phyloP scores from a whole-genome alignment of 2,113 vertebrate genomes.

The Callochromis pleurospilus region DNA sequence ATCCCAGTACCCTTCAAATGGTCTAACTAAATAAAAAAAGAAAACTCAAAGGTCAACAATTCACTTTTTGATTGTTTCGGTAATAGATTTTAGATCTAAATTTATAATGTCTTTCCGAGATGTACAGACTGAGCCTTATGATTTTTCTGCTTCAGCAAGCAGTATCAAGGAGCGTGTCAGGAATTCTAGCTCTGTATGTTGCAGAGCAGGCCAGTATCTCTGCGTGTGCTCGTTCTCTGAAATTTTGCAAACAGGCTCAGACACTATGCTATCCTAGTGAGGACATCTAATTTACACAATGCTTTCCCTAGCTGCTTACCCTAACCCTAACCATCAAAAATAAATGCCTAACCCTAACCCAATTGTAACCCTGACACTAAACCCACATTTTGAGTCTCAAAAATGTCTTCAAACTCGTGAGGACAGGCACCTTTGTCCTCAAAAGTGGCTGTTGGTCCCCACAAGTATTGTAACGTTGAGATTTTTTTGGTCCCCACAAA shows the following conservation, averaged over 20 bases:
- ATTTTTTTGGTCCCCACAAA: neutral
- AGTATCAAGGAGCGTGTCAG: neutral
- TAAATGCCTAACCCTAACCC: neutral
- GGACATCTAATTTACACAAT: neutral
- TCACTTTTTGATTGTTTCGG: neutral
- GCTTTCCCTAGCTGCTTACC: neutral
- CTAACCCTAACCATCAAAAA: neutral
- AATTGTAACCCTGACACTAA: neutral
- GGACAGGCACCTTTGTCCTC: neutral
- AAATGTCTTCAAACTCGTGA: neutral
- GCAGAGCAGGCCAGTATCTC: neutral
- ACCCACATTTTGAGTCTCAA: neutral
- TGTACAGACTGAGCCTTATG: neutral
- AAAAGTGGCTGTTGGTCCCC: neutral
- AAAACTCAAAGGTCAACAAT: neutral
- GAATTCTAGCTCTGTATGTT: neutral
- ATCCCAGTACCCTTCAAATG: neutral
- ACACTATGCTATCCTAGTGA: neutral
- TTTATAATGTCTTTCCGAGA: neutral
- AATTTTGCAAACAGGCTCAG: neutral
- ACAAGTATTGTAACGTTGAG: neutral
- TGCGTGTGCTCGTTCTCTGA: neutral
- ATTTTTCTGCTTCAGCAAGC: neutral
- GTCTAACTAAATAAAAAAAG: neutral
- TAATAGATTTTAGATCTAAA: neutral